Conservation (phyloP, 92 coral and sea anemone genomes). For the Umimayanthus kanabou region DNA sequence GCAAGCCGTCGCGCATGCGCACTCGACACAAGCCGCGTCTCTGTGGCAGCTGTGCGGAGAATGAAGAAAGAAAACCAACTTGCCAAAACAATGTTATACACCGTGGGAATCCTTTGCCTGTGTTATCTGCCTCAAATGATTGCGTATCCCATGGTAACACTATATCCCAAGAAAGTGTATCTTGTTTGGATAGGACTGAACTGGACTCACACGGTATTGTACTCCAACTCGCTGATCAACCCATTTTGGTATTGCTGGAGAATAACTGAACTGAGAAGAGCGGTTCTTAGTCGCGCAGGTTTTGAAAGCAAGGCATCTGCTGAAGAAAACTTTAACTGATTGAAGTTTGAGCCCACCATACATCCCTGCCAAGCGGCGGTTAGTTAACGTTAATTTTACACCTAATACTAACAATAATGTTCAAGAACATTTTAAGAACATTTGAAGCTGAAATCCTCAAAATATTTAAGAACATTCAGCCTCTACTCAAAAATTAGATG, state of each 20-base stretch:
- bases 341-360: too few species aligned
- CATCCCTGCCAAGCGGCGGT: too few species aligned
- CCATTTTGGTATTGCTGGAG: slow-evolving; percentile 23
- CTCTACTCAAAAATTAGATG: too few species aligned
- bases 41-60: not conserved
- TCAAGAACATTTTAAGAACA: too few species aligned
- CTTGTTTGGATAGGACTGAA: not conserved
- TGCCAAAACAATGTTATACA: slow-evolving; percentile 11
- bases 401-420: too few species aligned
- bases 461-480: too few species aligned
- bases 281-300: not conserved
- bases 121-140: not conserved
- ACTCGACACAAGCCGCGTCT: not conserved
- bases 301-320: not conserved
- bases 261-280: slow-evolving; percentile 4
- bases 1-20: not conserved
- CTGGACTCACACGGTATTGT: not conserved
- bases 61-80: not conserved
- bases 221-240: slow-evolving; percentile 1
- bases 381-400: too few species aligned
- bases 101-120: not conserved
- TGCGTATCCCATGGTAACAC: not conserved
- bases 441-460: too few species aligned
- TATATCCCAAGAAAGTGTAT: not conserved
- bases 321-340: not conserved